Percentiles rank a stretch among this genome's conserved stretches.
Conservation (phyloP, 2,113 vertebrate genomes). For the Grammomys surdaster region DNA sequence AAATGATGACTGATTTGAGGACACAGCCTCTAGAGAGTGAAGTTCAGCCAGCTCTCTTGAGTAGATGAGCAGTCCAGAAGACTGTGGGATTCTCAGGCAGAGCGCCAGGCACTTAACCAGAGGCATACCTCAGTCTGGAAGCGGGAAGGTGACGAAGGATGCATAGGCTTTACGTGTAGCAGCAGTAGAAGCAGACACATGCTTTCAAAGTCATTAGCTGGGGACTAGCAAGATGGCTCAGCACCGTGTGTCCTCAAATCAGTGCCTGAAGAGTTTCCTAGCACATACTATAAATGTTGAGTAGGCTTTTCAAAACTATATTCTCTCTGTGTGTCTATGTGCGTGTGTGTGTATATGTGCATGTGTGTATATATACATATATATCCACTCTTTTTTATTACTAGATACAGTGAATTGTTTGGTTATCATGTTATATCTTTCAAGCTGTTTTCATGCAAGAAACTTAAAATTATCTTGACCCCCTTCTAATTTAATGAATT, state of each 20-base stretch:
- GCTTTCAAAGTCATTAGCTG: neutral
- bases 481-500: too few relatives aligned
- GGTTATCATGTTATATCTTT: neutral
- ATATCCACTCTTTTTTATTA: neutral
- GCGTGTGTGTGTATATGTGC: too few relatives aligned
- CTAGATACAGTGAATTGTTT: neutral
- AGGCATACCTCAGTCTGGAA: neutral
- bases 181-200: neutral
- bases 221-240: neutral
- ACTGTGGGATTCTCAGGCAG: neutral
- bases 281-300: neutral
- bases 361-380: too few relatives aligned
- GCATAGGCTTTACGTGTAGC: neutral
- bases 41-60: neutral
- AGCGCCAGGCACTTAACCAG: neutral
- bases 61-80: neutral
- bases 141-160: too few relatives aligned
- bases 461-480: neutral
- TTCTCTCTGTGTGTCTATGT: neutral
- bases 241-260: neutral
- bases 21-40: neutral
- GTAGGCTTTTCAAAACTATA: neutral
- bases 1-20: neutral
- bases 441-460: neutral
- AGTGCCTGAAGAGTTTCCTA: neutral